A percentile compares a stretch with the other conserved stretches of the same genome.
These are phyloP conservation scores for Bicyclus anynana DNA, from an alignment of 1,140 invertebrate genomes.

Conservation along the genomic window DNA sequence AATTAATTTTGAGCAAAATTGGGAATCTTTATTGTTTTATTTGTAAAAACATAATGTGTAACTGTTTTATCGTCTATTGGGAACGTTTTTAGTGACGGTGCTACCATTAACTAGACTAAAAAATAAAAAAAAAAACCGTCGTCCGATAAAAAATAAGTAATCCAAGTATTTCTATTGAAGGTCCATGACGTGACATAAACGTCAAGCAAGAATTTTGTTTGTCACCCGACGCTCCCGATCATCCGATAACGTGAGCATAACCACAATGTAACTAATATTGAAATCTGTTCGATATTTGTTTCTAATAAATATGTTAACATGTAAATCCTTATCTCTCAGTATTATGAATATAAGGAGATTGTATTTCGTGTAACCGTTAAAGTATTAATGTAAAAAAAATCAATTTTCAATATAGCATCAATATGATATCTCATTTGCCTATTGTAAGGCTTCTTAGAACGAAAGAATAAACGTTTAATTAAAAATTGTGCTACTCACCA, in stretches of 20 bases:
- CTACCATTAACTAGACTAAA: constrained; percentile 10
- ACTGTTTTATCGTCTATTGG: too few relatives aligned
- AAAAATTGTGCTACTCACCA: too few relatives aligned
- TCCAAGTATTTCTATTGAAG: constrained; percentile 70
- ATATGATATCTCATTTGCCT: too few relatives aligned
- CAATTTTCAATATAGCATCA: too few relatives aligned
- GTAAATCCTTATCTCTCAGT: constrained; percentile 3
- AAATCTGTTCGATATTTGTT: constrained; percentile 19
- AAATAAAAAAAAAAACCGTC: constrained; percentile 23
- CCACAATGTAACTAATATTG: constrained; percentile 21
- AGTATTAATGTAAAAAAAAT: too few relatives aligned
- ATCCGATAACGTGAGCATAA: constrained; percentile 31
- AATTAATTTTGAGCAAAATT: too few relatives aligned
- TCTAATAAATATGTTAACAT: constrained; percentile 12
- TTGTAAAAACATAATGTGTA: too few relatives aligned
- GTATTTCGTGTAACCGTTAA: neutral
- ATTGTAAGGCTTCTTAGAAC: too few relatives aligned
- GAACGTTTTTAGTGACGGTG: neutral
- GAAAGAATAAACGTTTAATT: too few relatives aligned
- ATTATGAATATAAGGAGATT: neutral
- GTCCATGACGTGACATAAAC: constrained; percentile 67
- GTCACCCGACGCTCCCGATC: constrained; percentile 51
- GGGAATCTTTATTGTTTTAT: too few relatives aligned
- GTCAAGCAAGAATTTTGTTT: constrained; percentile 66
- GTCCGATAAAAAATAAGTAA: constrained; percentile 34